Percentiles rank a stretch among this genome's conserved stretches.
Conservation (phyloP, 2,888 invertebrate genomes). For the Drosophila ustulata region DNA sequence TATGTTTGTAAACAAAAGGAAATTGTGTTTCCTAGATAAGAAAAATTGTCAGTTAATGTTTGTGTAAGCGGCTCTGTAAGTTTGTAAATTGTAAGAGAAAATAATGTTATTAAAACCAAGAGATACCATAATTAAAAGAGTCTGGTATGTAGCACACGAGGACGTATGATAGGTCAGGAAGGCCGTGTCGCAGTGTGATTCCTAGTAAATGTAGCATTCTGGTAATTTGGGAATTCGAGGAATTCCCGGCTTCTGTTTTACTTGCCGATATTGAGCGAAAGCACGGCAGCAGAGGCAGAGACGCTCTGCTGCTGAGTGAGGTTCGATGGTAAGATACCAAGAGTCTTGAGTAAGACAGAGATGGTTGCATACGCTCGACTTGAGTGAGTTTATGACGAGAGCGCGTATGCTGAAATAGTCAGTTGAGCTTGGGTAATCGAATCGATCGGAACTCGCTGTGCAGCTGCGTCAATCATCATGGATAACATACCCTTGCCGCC, state of each 20-base stretch:
- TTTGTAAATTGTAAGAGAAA: not conserved
- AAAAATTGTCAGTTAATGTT: constrained; percentile 14
- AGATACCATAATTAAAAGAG: not conserved
- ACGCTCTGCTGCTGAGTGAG: constrained; percentile 3
- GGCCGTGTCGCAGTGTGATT: not conserved
- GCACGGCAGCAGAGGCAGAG: not conserved
- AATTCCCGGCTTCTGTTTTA: not conserved
- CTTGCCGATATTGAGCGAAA: not conserved
- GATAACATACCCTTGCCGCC: too few relatives aligned
- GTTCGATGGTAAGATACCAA: not conserved
- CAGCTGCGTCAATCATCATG: too few relatives aligned
- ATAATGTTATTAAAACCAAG: not conserved
- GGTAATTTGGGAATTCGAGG: not conserved
- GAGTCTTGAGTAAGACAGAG: constrained; percentile 1
- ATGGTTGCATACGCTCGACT: not conserved
- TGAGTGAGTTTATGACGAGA: not conserved
- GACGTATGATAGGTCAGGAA: constrained; percentile 1
- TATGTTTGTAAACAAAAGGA: constrained; percentile 11
- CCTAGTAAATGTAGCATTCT: not conserved
- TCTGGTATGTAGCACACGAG: not conserved
- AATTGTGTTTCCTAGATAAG: not conserved
- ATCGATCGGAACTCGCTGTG: too few relatives aligned
- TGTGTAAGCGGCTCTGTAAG: constrained; percentile 9
- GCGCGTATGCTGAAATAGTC: too few relatives aligned
- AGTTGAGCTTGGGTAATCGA: too few relatives aligned